Evolutionary conservation across 2,888 invertebrate species (phyloP), one percentile per base, ranked within the genome.

Genomic region (Smittia sp.): DNA sequence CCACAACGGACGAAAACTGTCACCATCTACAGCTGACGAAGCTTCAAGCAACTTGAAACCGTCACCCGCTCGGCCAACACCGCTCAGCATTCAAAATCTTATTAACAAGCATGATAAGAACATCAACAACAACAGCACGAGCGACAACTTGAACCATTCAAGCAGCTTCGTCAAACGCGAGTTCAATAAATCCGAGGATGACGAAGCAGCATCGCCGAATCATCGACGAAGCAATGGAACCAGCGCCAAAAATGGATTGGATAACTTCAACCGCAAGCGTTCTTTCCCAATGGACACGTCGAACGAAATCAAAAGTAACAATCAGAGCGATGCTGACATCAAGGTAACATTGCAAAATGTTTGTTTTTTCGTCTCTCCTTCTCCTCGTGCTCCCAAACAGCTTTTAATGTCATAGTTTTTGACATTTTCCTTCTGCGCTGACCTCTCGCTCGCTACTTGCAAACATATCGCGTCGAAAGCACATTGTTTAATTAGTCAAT

Each of bases 11-110:
- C 77, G 84, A 52, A 90, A 89, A 78, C 86, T 88, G 11, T 90
- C 90, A 39, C 89, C 90, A 9, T 86, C 88, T 4, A 86, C 88
- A 1, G 86, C 85, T 6, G 89, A 90, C 78, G 90, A 91, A 79
- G 86, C 87, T 0, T 83, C 85, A 9, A 85, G 86, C 15, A 87
- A 86, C 76, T 85, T 86, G 74, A 84, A 87, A 74, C 88, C 89
- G 0, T 89, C 90, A 0, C 90, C 90, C 11, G 86, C 88, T 0
- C 83, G 88, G 78, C 88, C 89, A 73, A 74, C 76, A 13, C 75
- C 76, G n/a, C 67, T 76, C 6, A 74, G 68, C 27, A 38, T 75
- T 18, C 74, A 72, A 11, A 66, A 74, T 32, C 52, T 72, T n/a
- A 72, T 72, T n/a, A 63, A 58, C 22, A 58, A 62, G 11, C 62